phyloP scores from a whole-genome alignment of 2,888 invertebrate genomes.

The Pyrrhia umbra region DNA sequence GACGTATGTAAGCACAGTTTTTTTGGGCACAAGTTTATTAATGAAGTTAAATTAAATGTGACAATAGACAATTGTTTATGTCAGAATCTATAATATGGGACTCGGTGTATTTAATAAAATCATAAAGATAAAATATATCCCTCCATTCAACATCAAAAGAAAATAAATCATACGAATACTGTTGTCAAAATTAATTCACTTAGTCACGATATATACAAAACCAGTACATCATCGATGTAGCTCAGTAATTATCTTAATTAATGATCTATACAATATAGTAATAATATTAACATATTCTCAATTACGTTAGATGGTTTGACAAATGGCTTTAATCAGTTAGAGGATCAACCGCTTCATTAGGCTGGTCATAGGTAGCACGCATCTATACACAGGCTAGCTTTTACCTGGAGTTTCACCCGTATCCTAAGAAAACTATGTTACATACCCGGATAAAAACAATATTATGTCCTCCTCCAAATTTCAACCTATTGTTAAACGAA shows the following conservation, averaged over 20 bases:
- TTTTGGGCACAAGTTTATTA: too few species aligned
- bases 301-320: conserved; percentile 38
- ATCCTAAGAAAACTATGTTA: background rate
- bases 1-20: too few species aligned
- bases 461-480: too few species aligned
- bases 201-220: background rate
- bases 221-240: background rate
- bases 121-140: too few species aligned
- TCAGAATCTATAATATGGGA: too few species aligned
- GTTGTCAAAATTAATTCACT: background rate
- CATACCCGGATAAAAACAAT: background rate
- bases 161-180: background rate
- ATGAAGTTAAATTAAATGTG: too few species aligned
- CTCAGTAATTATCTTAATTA: conserved; percentile 42
- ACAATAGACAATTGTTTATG: too few species aligned
- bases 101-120: too few species aligned
- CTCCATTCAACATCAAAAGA: too few species aligned
- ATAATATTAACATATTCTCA: conserved; percentile 45
- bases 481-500: too few species aligned
- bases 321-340: conserved; percentile 32
- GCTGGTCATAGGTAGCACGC: background rate
- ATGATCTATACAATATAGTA: conserved; percentile 17
- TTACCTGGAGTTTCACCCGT: background rate
- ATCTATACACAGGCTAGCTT: background rate
- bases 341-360: conserved; percentile 22